Evolutionary conservation across 2,888 invertebrate species (phyloP), one percentile per base, ranked within the genome.

Genomic region (Euproctis similis): DNA sequence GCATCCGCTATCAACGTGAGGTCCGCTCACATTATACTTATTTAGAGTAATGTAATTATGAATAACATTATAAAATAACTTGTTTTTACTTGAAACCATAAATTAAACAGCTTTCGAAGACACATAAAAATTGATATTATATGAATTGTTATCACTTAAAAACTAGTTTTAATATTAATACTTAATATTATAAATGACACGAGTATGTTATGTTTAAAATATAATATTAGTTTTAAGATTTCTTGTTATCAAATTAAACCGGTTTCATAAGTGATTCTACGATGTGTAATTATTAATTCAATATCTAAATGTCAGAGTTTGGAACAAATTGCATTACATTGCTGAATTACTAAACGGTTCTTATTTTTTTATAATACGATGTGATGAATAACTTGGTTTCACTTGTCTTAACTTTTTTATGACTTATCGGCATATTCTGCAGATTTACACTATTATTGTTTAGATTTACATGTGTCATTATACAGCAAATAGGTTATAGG

Each of bases 1-100:
- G 60, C 59, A 62, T 53, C 59, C 60, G 57, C 14, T 4, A 4
- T 14, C 4, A 4, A 44, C 41, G 31, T 34, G 17, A 26, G 22
- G 24, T 34, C 23, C 26, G 24, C 24, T 27, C 27, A 12, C 11
- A 12, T 20, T 3, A 12, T 25, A 14, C 8, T 8, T 26, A 22
- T 19, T 12, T 26, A 26, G 19, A 28, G 28, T 28, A 28, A 42
- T 24, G 26, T 7, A 12, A 22, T 26, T 28, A 31, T 30, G 23
- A 35, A 26, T 24, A 9, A 28, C 8, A 39, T 28, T 29, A 34
- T 8, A 8, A 24, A n/a, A 7, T 10, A 17, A 32, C 13, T 25
- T 28, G 28, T 30, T n/a, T 31, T 27, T 27, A 5, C 31, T 31
- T 29, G 22, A 24, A 14, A 14, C n/a, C 21, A 16, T 9, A 22